These are phyloP conservation scores for Aelia acuminata DNA, from an alignment of 2,888 invertebrate species.

Conservation along the genomic window DNA sequence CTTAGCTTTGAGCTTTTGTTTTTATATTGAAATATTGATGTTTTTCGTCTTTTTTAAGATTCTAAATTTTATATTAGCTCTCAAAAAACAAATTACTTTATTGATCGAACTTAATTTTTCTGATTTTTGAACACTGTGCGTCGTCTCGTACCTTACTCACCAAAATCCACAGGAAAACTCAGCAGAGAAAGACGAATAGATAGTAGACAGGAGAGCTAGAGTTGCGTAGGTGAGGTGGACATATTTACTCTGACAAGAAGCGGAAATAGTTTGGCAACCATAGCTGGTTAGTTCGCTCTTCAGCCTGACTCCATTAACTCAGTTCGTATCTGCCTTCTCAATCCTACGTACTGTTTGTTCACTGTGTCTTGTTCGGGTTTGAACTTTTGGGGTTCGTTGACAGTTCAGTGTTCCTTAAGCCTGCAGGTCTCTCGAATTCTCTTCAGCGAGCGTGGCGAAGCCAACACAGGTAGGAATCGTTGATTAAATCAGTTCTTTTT, in stretches of 20 bases:
- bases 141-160: too few species aligned
- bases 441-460: background rate
- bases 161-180: too few species aligned
- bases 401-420: background rate
- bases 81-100: too few species aligned
- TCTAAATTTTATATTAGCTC: too few species aligned
- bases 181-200: too few species aligned
- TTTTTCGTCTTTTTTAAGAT: too few species aligned
- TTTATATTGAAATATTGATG: too few species aligned
- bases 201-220: background rate
- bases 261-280: constrained; percentile 7
- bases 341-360: background rate
- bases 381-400: background rate
- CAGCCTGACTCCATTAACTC: background rate
- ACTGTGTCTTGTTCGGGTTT: background rate
- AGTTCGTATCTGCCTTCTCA: background rate
- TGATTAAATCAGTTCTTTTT: too few species aligned
- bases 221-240: constrained; percentile 2
- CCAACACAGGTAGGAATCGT: background rate
- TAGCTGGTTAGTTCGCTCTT: background rate
- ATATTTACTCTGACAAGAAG: background rate
- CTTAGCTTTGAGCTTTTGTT: too few species aligned
- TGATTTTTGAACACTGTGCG: too few species aligned
- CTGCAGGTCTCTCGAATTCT: background rate
- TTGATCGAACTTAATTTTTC: too few species aligned